Percentiles rank a stretch among this genome's conserved stretches.
These are phyloP conservation scores for Danio tinwini DNA, from an alignment of 2,797 vertebrate species.

Conservation along the genomic window DNA sequence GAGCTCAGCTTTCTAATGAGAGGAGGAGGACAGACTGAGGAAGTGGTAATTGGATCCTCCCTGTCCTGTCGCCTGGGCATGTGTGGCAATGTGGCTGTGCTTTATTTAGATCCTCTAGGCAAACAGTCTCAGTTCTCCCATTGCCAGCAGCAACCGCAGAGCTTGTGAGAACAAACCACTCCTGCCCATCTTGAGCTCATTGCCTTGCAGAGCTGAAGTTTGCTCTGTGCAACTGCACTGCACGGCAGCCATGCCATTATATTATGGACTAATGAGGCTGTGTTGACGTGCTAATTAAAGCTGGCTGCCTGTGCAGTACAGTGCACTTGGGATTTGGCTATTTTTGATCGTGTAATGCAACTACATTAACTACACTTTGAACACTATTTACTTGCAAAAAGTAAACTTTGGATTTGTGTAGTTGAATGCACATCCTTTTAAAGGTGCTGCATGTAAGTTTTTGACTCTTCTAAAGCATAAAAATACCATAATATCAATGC, in stretches of 20 bases:
- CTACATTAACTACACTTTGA: not conserved
- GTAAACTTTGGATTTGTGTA: not conserved
- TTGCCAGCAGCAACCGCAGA: conserved; percentile 32
- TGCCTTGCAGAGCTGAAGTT: not conserved
- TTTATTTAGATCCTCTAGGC: conserved; percentile 55
- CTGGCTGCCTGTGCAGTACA: not conserved
- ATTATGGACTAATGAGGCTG: conserved; percentile 26
- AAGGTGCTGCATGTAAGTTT: no score
- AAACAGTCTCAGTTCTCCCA: conserved; percentile 41
- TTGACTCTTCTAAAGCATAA: no score
- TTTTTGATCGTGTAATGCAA: conserved; percentile 18
- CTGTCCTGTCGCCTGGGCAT: conserved; percentile 41
- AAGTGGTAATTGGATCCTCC: conserved; percentile 55
- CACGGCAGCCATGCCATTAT: not conserved
- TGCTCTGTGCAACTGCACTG: conserved; percentile 1
- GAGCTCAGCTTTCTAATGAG: conserved; percentile 53
- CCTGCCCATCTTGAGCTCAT: conserved; percentile 13
- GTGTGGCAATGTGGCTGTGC: conserved; percentile 48
- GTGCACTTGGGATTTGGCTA: not conserved
- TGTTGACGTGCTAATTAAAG: conserved; percentile 29
- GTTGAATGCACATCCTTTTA: not conserved
- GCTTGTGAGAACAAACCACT: conserved; percentile 27
- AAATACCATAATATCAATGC: no score
- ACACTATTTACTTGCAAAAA: conserved; percentile 2
- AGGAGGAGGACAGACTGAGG: conserved; percentile 42